Evolutionary conservation across 2,113 vertebrate species (phyloP), one percentile per base, ranked within the genome.

Genomic region (Lipophrys pholis): DNA sequence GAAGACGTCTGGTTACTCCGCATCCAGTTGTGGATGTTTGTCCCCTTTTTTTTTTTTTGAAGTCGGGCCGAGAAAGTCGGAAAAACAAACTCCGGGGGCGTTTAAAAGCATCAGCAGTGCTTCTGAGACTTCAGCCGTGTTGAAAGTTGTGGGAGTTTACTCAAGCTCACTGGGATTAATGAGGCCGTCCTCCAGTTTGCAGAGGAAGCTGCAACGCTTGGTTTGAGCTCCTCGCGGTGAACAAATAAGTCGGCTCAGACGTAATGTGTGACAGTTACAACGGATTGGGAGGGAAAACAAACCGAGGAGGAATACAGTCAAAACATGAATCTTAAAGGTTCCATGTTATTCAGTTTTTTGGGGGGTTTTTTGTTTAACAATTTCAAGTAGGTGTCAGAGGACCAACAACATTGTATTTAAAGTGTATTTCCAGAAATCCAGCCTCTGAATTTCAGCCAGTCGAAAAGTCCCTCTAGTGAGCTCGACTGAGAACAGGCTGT

Each of bases 11-110:
- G 7, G 30, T 30, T 11, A 73, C 46, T 75, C 41, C 30, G 54
- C 17, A 4, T 9, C 9, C 39, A 42, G 48, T 30, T 65, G 11
- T 43, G 41, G 10, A 12, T 10, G 9, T 43, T 17, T 64, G 43
- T 43, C 5, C n/a, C 16, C 16, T 30, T 30, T 30, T 30, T 30
- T 30, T 30, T 30, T 30, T 30, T 30, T 30, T 0, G 8, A 54
- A 60, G 39, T 41, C 16, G 16, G 17, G 56, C 17, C 74, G 65
- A 74, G 50, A 65, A 77, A 16, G n/a, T 73, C 38, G 6, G 49
- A 9, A 30, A 12, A 16, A 30, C 5, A 55, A 67, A 63, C 69
- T 46, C 17, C 15, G 7, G 6, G 6, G 21, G 21, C 21, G 21
- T 30, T 30, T 30, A 30, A 30, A 30, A 30, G 21, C 4, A 30